phyloP scores from a whole-genome alignment of 2,888 invertebrate genomes.

The Ophion ventricosus region DNA sequence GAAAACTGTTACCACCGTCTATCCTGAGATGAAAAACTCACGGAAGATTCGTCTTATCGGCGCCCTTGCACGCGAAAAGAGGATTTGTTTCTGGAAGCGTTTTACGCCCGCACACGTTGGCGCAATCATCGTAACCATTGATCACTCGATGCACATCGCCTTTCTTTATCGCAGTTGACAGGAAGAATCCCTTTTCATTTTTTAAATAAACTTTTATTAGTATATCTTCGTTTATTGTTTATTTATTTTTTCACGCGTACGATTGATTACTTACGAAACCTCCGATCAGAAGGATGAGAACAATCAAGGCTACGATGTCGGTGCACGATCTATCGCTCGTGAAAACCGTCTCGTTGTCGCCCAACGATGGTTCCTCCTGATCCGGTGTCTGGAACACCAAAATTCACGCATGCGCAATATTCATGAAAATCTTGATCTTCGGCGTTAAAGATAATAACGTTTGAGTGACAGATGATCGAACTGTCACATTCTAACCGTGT shows the following conservation, averaged over 20 bases:
- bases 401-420: neutral
- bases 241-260: slow-evolving; percentile 10
- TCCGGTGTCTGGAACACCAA: slow-evolving; percentile 71
- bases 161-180: slow-evolving; percentile 77
- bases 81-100: slow-evolving; percentile 79
- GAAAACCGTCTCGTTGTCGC: slow-evolving; percentile 73
- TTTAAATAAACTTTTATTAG: neutral
- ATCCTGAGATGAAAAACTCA: slow-evolving; percentile 65
- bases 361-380: slow-evolving; percentile 68
- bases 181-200: slow-evolving; percentile 82
- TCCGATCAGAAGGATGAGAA: slow-evolving; percentile 72
- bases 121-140: slow-evolving; percentile 87
- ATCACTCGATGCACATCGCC: slow-evolving; percentile 86
- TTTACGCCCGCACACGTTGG: slow-evolving; percentile 86
- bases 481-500: slow-evolving; percentile 18
- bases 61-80: slow-evolving; percentile 83
- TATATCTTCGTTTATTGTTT: neutral
- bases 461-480: neutral
- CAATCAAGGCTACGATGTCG: slow-evolving; percentile 73
- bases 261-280: slow-evolving; percentile 75
- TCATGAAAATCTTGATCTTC: neutral
- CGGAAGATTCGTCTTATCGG: slow-evolving; percentile 79
- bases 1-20: no score
- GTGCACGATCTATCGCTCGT: slow-evolving; percentile 77
- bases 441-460: neutral